Conservation (phyloP, 2,888 invertebrate species). For the Alsophila aescularia region DNA sequence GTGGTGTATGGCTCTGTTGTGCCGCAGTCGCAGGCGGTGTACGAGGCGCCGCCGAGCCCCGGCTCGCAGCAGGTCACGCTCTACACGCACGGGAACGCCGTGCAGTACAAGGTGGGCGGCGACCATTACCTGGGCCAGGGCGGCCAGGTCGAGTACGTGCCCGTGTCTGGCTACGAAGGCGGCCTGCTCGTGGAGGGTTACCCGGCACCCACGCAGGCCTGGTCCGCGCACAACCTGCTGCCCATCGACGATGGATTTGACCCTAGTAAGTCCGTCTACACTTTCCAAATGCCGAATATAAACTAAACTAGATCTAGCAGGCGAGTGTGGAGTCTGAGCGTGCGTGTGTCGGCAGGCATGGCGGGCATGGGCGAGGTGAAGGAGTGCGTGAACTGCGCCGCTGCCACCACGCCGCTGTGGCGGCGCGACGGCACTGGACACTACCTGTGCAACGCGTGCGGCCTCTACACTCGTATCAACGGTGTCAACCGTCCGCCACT, state of each 20-base stretch:
- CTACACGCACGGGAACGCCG: slow-evolving; percentile 81
- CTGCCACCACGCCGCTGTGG: slow-evolving; percentile 97
- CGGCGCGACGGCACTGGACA: slow-evolving; percentile 99
- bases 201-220: slow-evolving; percentile 69
- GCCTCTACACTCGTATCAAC: slow-evolving; percentile 92
- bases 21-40: slow-evolving; percentile 74
- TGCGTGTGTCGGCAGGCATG: slow-evolving; percentile 53
- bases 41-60: slow-evolving; percentile 84
- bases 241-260: slow-evolving; percentile 80
- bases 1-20: slow-evolving; percentile 77
- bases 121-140: slow-evolving; percentile 71
- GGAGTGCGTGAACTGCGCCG: slow-evolving; percentile 97
- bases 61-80: slow-evolving; percentile 85
- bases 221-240: slow-evolving; percentile 74
- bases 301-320: background rate
- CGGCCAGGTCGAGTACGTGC: slow-evolving; percentile 75
- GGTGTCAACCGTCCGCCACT: slow-evolving; percentile 89
- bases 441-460: slow-evolving; percentile 99
- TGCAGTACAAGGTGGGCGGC: slow-evolving; percentile 82
- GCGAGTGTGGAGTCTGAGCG: background rate
- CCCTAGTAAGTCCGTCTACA: slow-evolving; percentile 59
- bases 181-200: slow-evolving; percentile 75
- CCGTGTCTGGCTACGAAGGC: slow-evolving; percentile 78
- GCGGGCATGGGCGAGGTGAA: slow-evolving; percentile 86
- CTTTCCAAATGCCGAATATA: background rate